Percentiles rank a stretch among this genome's conserved stretches.
These are phyloP conservation scores for Aplochiton taeniatus DNA, from an alignment of 2,797 vertebrate genomes.

Conservation along the genomic window DNA sequence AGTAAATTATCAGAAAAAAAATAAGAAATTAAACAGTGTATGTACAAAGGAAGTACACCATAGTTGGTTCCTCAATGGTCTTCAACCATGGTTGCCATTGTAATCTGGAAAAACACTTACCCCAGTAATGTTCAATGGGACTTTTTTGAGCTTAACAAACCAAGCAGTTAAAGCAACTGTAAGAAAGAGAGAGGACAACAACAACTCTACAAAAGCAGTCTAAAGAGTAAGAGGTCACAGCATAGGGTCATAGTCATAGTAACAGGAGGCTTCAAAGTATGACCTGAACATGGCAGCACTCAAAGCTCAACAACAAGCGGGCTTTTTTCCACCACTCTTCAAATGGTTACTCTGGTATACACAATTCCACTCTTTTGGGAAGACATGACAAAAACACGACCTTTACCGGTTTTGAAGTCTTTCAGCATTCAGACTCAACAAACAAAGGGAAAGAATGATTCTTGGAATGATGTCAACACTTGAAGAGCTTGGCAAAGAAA, in stretches of 20 bases:
- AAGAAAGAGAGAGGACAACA: background rate
- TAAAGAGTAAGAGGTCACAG: background rate
- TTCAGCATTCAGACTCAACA: background rate
- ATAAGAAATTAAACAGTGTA: no score
- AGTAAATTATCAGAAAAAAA: no score
- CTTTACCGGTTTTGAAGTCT: background rate
- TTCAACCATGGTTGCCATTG: slow-evolving; percentile 1
- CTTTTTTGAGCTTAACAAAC: background rate
- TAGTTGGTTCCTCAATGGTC: background rate
- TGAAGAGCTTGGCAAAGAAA: slow-evolving; percentile 59
- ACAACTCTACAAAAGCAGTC: slow-evolving; percentile 3
- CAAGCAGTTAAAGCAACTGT: background rate
- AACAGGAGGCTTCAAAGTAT: background rate
- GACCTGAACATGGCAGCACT: slow-evolving; percentile 11
- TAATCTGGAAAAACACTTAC: background rate
- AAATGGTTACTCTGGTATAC: background rate
- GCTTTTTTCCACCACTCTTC: background rate
- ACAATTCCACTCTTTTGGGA: background rate
- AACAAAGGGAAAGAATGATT: background rate
- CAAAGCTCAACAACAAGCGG: slow-evolving; percentile 12
- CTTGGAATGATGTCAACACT: slow-evolving; percentile 24
- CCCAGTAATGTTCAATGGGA: no score
- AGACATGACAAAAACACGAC: background rate
- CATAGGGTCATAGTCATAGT: background rate
- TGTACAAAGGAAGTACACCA: no score